Conservation (phyloP, 2,113 vertebrate species). For the Lepisosteus osseus region DNA sequence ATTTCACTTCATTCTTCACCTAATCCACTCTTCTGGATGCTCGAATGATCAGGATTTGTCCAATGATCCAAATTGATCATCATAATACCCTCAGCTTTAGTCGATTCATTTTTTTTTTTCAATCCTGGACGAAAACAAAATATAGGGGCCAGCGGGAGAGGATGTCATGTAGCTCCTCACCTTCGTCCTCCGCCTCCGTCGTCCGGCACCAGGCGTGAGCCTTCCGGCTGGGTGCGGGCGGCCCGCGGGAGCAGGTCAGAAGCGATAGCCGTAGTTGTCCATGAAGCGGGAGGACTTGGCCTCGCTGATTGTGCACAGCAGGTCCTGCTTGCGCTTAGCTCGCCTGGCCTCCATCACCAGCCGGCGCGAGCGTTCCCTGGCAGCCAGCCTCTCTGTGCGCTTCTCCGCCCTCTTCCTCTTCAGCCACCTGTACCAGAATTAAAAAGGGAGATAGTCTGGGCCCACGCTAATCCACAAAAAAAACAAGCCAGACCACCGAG, state of each 20-base stretch:
- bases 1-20: no score
- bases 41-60: no score
- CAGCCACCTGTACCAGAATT: conserved; percentile 76
- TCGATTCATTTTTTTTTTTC: no score
- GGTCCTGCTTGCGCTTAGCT: conserved; percentile 71
- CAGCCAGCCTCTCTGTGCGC: conserved; percentile 72
- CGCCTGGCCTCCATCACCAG: conserved; percentile 78
- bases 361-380: conserved; percentile 76
- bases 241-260: conserved; percentile 32
- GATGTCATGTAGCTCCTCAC: no score
- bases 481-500: neutral
- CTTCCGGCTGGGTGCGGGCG: no score
- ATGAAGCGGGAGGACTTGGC: conserved; percentile 71
- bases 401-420: conserved; percentile 82
- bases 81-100: no score
- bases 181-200: no score
- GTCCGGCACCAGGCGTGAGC: no score
- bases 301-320: conserved; percentile 66
- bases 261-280: conserved; percentile 67
- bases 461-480: neutral
- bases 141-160: no score
- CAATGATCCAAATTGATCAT: no score
- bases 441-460: neutral
- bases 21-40: no score
- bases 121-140: no score